Base-by-base conservation (phyloP, 2,888 invertebrate species). In the Geophilus truncorum region DNA sequence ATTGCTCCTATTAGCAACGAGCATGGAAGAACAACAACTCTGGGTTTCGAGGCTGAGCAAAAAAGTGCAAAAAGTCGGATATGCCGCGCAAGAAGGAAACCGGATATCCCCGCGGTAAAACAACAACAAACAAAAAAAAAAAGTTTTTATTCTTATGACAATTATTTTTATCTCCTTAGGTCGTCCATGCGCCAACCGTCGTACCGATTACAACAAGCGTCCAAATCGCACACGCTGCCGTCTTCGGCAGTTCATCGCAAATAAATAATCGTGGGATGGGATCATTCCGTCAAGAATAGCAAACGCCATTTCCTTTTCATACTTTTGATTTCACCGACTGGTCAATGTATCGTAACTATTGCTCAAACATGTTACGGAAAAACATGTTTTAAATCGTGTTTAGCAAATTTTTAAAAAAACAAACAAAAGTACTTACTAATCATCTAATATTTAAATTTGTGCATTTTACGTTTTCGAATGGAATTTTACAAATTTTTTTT, bases 31-130 rank as follows among this genome's bases (percentile, higher is more conserved):
- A 83, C 97, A 97, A 89, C 93, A 94, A 85, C 91, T 92, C 86
- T 98, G 98, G 98, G 96, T 98, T 84, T 91, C 92, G 83, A 91
- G 95, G 84, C 91, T 98, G 81, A 93, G 94, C 85, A 93, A 94
- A 86, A 94, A 95, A 89, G 95, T 97, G 87, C 94, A 95, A 90
- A 94, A 95, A 87, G 92, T 93, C 89, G 96, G 96, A 84, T 96
- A 94, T 90, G 93, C 95, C 90, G 92, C 95, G 85, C 94, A 93
- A 84, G 91, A 92, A 87, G 90, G 92, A 87, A 90, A 18, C 51
- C 91, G 91, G 88, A 91, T 93, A 86, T 93, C 93, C 84, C 93
- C 93, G 87, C 92, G 93, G 93, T 93, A 75, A 15, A 45, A 12
- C 15, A 12, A 12, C 15, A 12, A 45, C 10, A 70, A 21, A 10